phyloP scores from a whole-genome alignment of 2,797 vertebrate genomes.

The Chelon auratus region DNA sequence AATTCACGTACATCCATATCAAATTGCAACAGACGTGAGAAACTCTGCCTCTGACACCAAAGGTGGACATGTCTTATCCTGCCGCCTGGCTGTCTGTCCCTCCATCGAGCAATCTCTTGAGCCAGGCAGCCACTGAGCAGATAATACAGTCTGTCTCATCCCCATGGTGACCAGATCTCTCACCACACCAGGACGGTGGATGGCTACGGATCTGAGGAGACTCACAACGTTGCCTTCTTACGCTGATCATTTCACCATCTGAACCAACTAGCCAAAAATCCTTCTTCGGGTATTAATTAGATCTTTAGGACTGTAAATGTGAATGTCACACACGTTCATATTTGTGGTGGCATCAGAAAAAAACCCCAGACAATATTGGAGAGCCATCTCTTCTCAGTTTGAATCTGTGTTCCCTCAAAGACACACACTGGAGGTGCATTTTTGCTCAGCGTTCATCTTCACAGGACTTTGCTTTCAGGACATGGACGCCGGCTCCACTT shows the following conservation, averaged over 20 bases:
- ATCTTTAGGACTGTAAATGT: constrained; percentile 16
- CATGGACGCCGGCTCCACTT: constrained; percentile 34
- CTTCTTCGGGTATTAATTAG: constrained; percentile 34
- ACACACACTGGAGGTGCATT: constrained; percentile 1
- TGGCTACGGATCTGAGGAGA: constrained; percentile 54
- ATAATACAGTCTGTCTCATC: constrained; percentile 72
- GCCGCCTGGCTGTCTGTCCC: constrained; percentile 45
- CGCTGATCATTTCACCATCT: constrained; percentile 11
- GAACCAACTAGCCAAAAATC: constrained; percentile 12
- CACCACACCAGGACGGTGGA: constrained; percentile 57
- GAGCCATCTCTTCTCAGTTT: constrained; percentile 13
- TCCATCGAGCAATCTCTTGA: constrained; percentile 58
- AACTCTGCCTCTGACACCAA: constrained; percentile 47
- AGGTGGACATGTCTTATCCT: constrained; percentile 65
- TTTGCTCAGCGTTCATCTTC: constrained; percentile 28
- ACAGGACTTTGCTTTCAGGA: constrained; percentile 46
- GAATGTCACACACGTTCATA: background rate
- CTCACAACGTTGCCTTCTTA: constrained; percentile 40
- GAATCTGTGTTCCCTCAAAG: constrained; percentile 34
- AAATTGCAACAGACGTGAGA: constrained; percentile 41
- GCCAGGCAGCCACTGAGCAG: constrained; percentile 70
- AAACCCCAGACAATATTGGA: background rate
- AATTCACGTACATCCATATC: constrained; percentile 27
- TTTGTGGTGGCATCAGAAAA: background rate
- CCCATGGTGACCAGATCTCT: constrained; percentile 73